Base-by-base conservation (phyloP, 2,797 vertebrate species). In the Acomys russatus region DNA sequence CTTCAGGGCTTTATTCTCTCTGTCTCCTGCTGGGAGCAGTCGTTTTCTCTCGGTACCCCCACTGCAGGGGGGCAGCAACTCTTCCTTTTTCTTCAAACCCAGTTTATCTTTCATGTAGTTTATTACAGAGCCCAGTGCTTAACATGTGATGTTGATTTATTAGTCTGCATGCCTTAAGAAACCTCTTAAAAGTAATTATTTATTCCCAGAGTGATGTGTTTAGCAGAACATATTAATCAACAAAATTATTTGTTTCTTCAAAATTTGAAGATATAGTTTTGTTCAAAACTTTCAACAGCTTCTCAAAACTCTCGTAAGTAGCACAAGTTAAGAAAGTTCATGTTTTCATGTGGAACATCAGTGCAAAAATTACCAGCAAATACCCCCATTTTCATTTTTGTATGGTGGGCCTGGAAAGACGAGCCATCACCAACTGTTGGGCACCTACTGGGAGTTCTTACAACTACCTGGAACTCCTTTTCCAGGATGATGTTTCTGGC, bases 1-100 rank as follows among this genome's bases (percentile, higher is more conserved):
- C 12, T 15, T 0, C 10, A 22, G 3, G 35, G 9, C 11, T 30
- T 0, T 9, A 0, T 33, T 77, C 23, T 9, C 61, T 44, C 76
- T 84, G 54, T 35, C 18, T 18, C 1, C 9, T 66, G 23, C 18
- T 14, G 49, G 12, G 38, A 4, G n/a, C 1, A 2, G 3, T 74
- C 1, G 0, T 64, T 63, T 35, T 63, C 35, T 68, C 9, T 18
- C 64, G 0, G 8, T 11, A 3, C n/a, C 49, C 49, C 28, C 33
- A 33, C 30, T n/a, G 17, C 38, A 23, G 3, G 3, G 76, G 30
- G n/a, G 30, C 9, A 33, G 17, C 28, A 56, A 23, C 56, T 38
- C 38, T 28, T 70, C 18, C 9, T 0, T 78, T 3, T 25, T 73
- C 38, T 88, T 82, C n/a, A 54, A 77, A 94, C 2, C 18, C 54